A percentile compares a stretch with the other conserved stretches of the same genome.
phyloP scores from a whole-genome alignment of 2,113 vertebrate genomes.

The Etheostoma spectabile region DNA sequence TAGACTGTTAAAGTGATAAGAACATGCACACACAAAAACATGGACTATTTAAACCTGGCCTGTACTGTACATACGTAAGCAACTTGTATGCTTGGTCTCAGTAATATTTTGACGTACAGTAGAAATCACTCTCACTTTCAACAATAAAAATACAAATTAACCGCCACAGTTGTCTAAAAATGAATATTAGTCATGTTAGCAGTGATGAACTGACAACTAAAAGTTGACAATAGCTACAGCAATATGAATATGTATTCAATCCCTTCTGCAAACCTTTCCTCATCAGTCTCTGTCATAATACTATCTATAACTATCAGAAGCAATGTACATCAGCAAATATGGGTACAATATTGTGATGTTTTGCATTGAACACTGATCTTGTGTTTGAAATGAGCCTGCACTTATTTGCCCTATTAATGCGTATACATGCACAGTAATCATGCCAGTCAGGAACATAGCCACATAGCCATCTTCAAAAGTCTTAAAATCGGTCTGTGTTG shows the following conservation, averaged over 20 bases:
- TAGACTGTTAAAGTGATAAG: conserved; percentile 61
- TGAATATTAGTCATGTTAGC: not conserved
- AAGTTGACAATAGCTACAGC: not conserved
- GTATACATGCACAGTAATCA: not conserved
- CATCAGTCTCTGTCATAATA: not conserved
- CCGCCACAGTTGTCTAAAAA: not conserved
- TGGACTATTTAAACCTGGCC: conserved; percentile 46
- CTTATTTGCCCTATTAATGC: conserved; percentile 1
- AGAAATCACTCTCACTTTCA: conserved; percentile 1
- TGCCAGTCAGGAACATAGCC: conserved; percentile 1
- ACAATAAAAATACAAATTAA: not conserved
- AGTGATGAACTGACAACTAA: not conserved
- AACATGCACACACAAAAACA: conserved; percentile 44
- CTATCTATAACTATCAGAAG: not conserved
- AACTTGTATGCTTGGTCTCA: not conserved
- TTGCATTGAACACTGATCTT: not conserved
- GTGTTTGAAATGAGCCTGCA: not conserved
- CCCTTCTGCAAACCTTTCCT: not conserved
- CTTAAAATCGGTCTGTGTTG: not conserved
- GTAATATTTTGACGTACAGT: not conserved
- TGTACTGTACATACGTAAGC: conserved; percentile 27
- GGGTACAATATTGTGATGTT: not conserved
- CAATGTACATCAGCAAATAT: conserved; percentile 9
- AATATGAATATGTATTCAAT: not conserved
- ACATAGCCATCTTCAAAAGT: not conserved